phyloP scores from a whole-genome alignment of 2,888 invertebrate species.

The Thumatha senex region DNA sequence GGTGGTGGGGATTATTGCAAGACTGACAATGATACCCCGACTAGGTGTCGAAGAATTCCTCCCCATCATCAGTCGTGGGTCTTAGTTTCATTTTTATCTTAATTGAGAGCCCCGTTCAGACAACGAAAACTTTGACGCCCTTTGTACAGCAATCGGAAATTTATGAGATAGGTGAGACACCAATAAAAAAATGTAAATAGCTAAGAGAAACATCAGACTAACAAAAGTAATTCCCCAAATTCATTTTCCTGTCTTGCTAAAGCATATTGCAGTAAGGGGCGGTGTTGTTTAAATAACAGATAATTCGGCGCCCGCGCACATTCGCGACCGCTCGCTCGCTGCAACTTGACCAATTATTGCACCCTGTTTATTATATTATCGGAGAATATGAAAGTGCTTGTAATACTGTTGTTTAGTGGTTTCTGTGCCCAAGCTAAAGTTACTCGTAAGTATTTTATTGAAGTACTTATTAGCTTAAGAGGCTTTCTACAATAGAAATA shows the following conservation, averaged over 20 bases:
- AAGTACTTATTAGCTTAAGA: neutral
- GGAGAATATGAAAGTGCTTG: conserved; percentile 59
- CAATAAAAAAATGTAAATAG: neutral
- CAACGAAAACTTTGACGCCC: no score
- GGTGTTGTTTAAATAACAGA: conserved; percentile 70
- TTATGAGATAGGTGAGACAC: neutral
- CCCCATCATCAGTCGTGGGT: no score
- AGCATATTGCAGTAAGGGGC: conserved; percentile 28
- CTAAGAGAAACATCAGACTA: conserved; percentile 1
- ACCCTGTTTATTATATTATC: conserved; percentile 2
- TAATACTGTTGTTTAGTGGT: conserved; percentile 51
- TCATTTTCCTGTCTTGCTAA: conserved; percentile 42
- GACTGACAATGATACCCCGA: no score
- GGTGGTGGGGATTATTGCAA: no score
- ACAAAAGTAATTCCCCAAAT: neutral
- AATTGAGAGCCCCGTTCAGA: no score
- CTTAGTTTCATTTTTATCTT: no score
- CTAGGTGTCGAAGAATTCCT: no score
- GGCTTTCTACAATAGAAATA: no score
- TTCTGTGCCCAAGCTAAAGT: conserved; percentile 59
- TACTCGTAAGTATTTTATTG: conserved; percentile 60
- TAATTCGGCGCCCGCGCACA: conserved; percentile 64
- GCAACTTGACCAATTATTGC: conserved; percentile 36
- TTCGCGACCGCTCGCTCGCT: conserved; percentile 53
- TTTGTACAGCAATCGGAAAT: neutral